A percentile compares a stretch with the other conserved stretches of the same genome.
phyloP scores from a whole-genome alignment of 1,140 invertebrate species.

The Pectinophora gossypiella region DNA sequence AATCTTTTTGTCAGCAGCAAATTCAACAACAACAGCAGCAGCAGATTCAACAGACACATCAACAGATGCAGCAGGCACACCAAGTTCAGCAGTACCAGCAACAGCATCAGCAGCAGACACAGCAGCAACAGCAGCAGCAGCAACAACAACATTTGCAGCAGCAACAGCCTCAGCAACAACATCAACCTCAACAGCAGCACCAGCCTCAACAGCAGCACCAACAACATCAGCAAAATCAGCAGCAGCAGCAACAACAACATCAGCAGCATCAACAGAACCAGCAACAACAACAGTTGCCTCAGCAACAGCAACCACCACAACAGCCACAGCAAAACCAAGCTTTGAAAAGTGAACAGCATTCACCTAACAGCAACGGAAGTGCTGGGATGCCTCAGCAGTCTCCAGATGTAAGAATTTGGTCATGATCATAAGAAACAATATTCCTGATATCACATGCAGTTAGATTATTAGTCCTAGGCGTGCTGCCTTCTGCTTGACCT shows the following conservation, averaged over 20 bases:
- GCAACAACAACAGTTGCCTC: constrained; percentile 44
- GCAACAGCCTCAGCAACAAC: constrained; percentile 47
- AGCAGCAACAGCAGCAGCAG: constrained; percentile 33
- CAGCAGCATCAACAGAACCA: constrained; percentile 50
- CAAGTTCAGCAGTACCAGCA: constrained; percentile 56
- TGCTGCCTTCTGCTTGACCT: too few relatives aligned
- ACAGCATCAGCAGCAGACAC: constrained; percentile 40
- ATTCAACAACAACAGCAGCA: constrained; percentile 7
- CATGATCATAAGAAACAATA: too few relatives aligned
- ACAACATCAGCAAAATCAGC: constrained; percentile 53
- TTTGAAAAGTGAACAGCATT: constrained; percentile 41
- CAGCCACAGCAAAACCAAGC: constrained; percentile 32
- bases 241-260: constrained; percentile 37
- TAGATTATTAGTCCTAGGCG: too few relatives aligned
- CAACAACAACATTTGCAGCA: constrained; percentile 47
- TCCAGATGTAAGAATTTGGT: constrained; percentile 47
- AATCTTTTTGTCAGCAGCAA: constrained; percentile 2
- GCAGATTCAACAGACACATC: constrained; percentile 36
- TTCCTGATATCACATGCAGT: too few relatives aligned
- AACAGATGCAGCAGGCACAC: constrained; percentile 57
- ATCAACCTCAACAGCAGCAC: constrained; percentile 58
- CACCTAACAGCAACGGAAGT: constrained; percentile 45
- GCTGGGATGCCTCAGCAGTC: constrained; percentile 54
- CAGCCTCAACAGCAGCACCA: constrained; percentile 50
- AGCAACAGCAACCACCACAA: constrained; percentile 53